A percentile compares a stretch with the other conserved stretches of the same genome.
Evolutionary conservation across 2,113 vertebrate genomes (phyloP).

Genomic region (Pedetes capensis): DNA sequence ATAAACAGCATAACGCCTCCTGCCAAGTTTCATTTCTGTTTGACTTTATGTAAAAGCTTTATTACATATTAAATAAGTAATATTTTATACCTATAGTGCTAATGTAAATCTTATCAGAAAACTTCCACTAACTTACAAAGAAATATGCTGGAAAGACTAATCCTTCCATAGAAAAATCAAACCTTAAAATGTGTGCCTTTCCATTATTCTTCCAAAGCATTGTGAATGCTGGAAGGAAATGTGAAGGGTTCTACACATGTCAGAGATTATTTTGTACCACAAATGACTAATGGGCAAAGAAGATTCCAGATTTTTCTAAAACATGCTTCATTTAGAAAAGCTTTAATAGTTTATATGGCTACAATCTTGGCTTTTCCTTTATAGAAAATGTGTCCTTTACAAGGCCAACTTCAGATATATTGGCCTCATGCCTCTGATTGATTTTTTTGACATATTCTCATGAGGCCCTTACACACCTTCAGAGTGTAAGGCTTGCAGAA

Average conservation of each 20-base stretch:
- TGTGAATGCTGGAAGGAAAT: conserved; percentile 11
- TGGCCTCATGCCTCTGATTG: background rate
- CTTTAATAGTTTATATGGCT: background rate
- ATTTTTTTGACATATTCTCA: conserved; percentile 40
- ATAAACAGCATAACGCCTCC: background rate
- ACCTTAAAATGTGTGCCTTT: background rate
- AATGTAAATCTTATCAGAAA: conserved; percentile 23
- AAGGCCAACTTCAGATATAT: background rate
- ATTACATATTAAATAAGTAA: background rate
- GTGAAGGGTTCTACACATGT: background rate
- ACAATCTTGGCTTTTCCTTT: background rate
- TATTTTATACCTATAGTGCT: background rate
- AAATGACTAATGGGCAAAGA: background rate
- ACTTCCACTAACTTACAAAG: background rate
- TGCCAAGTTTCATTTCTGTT: background rate
- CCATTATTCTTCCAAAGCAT: conserved; percentile 15
- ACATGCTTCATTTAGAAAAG: conserved; percentile 27
- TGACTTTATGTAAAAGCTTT: background rate
- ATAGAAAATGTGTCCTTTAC: conserved; percentile 28
- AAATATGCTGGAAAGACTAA: conserved; percentile 2
- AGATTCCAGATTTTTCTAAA: conserved; percentile 34
- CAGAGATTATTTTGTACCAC: background rate
- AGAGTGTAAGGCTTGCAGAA: conserved; percentile 42
- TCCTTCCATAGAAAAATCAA: background rate
- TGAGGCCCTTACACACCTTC: conserved; percentile 34